A percentile compares a stretch with the other conserved stretches of the same genome.
These are phyloP conservation scores for Luperina testacea DNA, from an alignment of 2,888 invertebrate genomes.

Conservation along the genomic window DNA sequence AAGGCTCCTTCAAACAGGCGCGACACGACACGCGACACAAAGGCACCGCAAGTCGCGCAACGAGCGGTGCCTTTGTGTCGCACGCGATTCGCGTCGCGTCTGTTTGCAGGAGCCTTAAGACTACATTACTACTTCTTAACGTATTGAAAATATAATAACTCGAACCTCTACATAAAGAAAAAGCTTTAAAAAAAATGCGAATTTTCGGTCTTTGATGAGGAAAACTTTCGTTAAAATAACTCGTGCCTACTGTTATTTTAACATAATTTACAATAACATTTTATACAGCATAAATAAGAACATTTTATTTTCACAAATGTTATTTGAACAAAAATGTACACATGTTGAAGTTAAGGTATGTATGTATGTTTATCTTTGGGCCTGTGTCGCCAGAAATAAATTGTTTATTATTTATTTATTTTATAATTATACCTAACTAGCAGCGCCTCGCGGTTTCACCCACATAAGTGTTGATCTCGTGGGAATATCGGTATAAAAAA, in stretches of 20 bases:
- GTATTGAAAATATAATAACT: conserved; percentile 23
- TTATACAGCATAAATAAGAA: no score
- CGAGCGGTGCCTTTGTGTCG: no score
- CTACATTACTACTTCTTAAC: not conserved
- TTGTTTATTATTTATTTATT: not conserved
- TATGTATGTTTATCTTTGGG: not conserved
- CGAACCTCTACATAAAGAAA: conserved; percentile 14
- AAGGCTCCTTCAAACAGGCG: no score
- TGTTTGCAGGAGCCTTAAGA: not conserved
- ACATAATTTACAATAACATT: not conserved
- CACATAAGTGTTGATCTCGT: no score
- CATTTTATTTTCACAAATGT: not conserved
- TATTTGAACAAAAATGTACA: not conserved
- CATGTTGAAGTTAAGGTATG: not conserved
- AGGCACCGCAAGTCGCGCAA: no score
- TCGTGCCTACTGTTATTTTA: not conserved
- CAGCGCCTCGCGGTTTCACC: no score
- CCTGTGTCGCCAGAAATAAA: not conserved
- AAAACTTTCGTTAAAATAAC: conserved; percentile 2
- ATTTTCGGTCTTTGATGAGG: conserved; percentile 28
- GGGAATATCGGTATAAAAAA: no score
- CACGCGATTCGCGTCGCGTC: no score
- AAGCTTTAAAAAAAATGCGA: conserved; percentile 45
- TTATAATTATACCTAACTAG: not conserved
- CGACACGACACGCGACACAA: no score